A percentile compares a stretch with the other conserved stretches of the same genome.
Evolutionary conservation across 2,888 invertebrate genomes (phyloP).

Genomic region (Lasioglossum leucozonium): DNA sequence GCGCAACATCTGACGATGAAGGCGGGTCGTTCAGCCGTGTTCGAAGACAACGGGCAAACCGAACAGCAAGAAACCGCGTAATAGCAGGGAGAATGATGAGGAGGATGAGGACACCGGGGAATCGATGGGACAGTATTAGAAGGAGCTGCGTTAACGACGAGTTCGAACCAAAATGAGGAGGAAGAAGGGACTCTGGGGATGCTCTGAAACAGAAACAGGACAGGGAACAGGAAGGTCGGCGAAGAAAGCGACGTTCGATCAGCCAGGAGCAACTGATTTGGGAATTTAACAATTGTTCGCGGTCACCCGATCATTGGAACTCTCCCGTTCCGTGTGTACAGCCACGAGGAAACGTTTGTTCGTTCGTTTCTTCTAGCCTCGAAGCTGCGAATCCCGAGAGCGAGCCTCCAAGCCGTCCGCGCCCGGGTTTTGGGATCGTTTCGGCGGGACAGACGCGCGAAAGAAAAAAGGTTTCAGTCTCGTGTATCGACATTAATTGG

Average conservation of each 20-base stretch:
- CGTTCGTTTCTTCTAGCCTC: neutral
- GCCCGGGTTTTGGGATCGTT: neutral
- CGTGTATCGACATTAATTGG: conserved; percentile 36
- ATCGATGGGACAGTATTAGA: neutral
- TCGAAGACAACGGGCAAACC: conserved; percentile 10
- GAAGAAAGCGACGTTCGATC: neutral
- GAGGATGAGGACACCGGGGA: conserved; percentile 20
- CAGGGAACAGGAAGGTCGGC: neutral
- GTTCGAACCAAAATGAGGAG: neutral
- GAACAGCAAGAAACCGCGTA: neutral
- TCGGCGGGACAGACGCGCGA: neutral
- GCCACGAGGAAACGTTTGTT: neutral
- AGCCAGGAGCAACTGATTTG: neutral
- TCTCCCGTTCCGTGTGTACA: neutral
- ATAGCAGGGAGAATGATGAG: conserved; percentile 17
- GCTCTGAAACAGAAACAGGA: neutral
- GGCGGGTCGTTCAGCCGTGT: conserved; percentile 32
- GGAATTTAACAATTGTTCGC: neutral
- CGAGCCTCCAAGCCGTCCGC: neutral
- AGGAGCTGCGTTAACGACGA: neutral
- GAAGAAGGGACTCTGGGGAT: neutral
- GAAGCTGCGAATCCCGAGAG: neutral
- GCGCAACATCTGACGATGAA: neutral
- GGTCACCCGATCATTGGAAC: neutral
- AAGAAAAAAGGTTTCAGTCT: neutral